Base-by-base conservation (phyloP, 2,797 vertebrate species). In the Phaenicophaeus curvirostris region DNA sequence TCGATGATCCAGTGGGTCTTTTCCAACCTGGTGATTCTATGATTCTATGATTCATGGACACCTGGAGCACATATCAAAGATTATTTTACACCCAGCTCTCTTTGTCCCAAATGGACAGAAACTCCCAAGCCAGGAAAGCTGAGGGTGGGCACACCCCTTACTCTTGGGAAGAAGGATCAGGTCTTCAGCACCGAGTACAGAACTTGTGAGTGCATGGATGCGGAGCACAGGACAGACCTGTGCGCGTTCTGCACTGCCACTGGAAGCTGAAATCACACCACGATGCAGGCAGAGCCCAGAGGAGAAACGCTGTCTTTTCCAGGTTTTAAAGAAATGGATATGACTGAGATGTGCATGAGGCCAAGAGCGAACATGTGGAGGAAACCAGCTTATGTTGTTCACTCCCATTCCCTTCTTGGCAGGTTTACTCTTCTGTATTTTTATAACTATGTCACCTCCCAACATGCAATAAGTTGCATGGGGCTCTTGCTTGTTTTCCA, bases 191-290 rank as follows among this genome's bases (percentile, higher is more conserved):
- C 19, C 3, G 15, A 5, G 12, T 20, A 6, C 9, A 31, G 42
- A 23, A 15, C 30, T 13, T 6, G 50, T 11, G 35, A 23, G 59
- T 3, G 14, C 15, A 1, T 3, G 51, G 37, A 14, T 30, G 11
- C 3, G 0, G 4, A 24, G 39, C 44, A 4, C 39, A 6, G 59
- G 10, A 6, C 4, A 21, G 42, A 8, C n/a, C 11, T 3, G 6
- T 9, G 35, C 30, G 84, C 15, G 30, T 33, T 28, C 77, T 39
- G 31, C 2, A 0, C 15, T 6, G 8, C 6, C n/a, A 0, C 23
- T 5, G 31, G 9, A 33, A 44, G 50, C 15, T 18, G 31, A 54
- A 63, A 30, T n/a, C 15, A 28, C n/a, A 46, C 51, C 50, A 4
- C 11, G 27, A 11, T n/a, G 57, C n/a, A 27, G 10, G 6, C 23